These are phyloP conservation scores for Sarcoramphus papa DNA, from an alignment of 2,797 vertebrate species.

Conservation along the genomic window DNA sequence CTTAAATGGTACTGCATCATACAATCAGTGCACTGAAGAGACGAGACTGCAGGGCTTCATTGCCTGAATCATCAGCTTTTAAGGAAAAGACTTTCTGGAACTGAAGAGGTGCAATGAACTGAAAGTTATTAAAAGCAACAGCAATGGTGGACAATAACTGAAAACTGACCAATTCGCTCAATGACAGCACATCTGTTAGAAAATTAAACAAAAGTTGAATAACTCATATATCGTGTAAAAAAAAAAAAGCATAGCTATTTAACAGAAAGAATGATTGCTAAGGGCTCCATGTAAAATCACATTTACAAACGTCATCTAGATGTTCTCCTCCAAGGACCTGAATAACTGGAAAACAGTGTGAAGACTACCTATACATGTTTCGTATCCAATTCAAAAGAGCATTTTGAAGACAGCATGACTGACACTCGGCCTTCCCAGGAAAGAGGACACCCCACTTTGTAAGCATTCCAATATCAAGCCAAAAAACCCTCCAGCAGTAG, in stretches of 20 bases:
- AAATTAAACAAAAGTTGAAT: background rate
- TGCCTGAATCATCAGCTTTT: background rate
- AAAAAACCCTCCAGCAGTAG: background rate
- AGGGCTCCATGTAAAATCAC: background rate
- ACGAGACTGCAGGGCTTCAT: background rate
- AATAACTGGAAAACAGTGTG: background rate
- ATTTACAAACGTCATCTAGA: background rate
- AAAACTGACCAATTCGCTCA: background rate
- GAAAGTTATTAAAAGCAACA: background rate
- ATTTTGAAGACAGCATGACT: background rate
- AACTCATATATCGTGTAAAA: background rate
- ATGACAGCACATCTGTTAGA: background rate
- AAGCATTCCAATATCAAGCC: background rate
- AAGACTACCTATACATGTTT: background rate
- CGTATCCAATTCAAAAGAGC: background rate
- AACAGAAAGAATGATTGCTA: slow-evolving; percentile 9
- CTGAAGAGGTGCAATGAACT: background rate
- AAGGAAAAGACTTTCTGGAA: background rate
- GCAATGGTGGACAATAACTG: background rate
- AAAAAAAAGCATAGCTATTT: background rate
- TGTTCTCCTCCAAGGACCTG: background rate
- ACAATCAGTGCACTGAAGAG: background rate
- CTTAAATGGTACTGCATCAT: background rate
- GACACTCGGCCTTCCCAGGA: background rate
- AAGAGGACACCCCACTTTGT: accelerated